Base-by-base conservation (phyloP, 2,113 vertebrate species). In the Todiramphus saurophagus region DNA sequence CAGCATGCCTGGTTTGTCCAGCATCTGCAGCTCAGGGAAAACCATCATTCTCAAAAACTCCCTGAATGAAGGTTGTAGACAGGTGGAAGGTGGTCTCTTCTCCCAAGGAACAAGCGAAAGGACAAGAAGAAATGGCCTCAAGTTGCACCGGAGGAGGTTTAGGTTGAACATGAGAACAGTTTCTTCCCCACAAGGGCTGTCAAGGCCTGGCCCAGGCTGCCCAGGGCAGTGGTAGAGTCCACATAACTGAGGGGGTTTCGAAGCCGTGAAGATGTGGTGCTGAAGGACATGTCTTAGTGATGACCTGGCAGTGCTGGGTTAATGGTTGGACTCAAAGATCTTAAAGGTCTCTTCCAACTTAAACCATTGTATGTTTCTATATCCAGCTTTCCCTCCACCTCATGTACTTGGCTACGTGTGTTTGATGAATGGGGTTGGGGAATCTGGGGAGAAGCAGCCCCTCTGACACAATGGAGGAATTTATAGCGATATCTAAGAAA, bases 341-440 rank as follows among this genome's bases (percentile, higher is more conserved):
- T 56, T 30, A 56, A 31, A 56, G 28, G 53, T 56, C 28, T 56
- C 16, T 56, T 56, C 28, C 28, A 31, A 56, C 28, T 28, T 31
- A 31, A 56, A 28, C 28, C 53, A 56, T 56, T 56, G 28, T 56
- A 10, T 31, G 53, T 31, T 31, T 31, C 16, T 30, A 10, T 7
- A 35, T 21, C n/a, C 67, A 56, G 16, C 2, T 0, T 13, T 64
- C n/a, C 50, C 56, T 58, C 33, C 9, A 0, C 35, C 21, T 37
- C 11, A 0, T 4, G 12, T 7, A 41, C 21, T 51, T 30, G 31
- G 25, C 50, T 50, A 5, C 56, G 10, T 0, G 9, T 11, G 16
- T 25, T 41, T 24, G 33, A n/a, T 44, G n/a, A 27, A 41, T 0
- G 0, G 31, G 58, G 46, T 35, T 37, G 41, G 28, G 21, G 44